Evolutionary conservation across 2,113 vertebrate species (phyloP).

Genomic region (Cichladusa arquata): DNA sequence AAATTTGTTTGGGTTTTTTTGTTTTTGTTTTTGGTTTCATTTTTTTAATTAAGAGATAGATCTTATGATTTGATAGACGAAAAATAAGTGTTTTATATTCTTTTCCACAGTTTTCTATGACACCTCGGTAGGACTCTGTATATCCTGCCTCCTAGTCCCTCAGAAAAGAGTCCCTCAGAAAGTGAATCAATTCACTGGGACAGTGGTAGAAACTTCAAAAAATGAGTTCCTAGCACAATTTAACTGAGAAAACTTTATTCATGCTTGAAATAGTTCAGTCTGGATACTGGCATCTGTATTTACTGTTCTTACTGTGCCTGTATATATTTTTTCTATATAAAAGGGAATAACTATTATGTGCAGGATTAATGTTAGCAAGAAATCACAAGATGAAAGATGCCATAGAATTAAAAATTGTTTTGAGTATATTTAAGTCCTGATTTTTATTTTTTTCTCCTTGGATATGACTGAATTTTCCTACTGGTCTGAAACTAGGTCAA

Average conservation of each 20-base stretch:
- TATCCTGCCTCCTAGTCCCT: not conserved
- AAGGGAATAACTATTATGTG: not conserved
- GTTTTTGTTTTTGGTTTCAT: not conserved
- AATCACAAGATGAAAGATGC: not conserved
- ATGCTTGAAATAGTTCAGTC: not conserved
- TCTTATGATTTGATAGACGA: not conserved
- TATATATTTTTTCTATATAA: not conserved
- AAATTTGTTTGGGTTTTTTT: not conserved
- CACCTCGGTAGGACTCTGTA: not conserved
- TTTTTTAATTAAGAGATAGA: not conserved
- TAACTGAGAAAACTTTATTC: not conserved
- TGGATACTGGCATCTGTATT: not conserved
- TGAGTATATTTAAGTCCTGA: not conserved
- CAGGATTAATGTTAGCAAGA: not conserved
- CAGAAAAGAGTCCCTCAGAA: not conserved
- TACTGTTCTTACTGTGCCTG: not conserved
- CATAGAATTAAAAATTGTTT: not conserved
- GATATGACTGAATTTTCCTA: not conserved
- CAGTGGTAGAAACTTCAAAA: not conserved
- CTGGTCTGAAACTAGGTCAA: constrained; percentile 9
- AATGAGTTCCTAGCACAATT: not conserved
- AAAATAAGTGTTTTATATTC: not conserved
- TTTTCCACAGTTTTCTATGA: not conserved
- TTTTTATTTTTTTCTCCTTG: not conserved
- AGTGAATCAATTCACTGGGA: not conserved